Percentiles rank a stretch among this genome's conserved stretches.
These are phyloP conservation scores for Drosophila borborema DNA, from an alignment of 2,888 invertebrate genomes.

Conservation along the genomic window DNA sequence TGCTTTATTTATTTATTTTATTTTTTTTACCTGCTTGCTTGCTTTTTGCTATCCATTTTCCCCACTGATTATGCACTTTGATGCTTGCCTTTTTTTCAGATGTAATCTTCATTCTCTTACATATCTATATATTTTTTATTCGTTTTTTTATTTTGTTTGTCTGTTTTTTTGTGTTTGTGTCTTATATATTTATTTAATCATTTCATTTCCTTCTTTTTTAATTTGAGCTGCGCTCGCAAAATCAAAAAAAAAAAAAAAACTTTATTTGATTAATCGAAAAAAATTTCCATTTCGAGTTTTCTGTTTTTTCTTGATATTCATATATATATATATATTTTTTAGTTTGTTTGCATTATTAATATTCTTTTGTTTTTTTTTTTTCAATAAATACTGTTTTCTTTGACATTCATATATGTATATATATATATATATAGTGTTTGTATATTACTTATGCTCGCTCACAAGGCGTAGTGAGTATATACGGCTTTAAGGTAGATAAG, in stretches of 20 bases:
- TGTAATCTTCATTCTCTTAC: background rate
- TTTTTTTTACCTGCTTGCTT: background rate
- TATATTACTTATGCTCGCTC: background rate
- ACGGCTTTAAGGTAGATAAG: background rate
- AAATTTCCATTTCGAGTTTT: background rate
- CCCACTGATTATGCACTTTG: conserved; percentile 2
- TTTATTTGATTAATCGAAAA: conserved; percentile 8
- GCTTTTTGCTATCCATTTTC: background rate
- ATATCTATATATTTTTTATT: background rate
- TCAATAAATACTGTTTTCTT: conserved; percentile 14
- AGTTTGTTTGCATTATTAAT: background rate
- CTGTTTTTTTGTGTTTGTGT: background rate
- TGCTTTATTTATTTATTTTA: background rate
- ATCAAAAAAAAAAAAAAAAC: background rate
- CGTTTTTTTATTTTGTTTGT: too few species aligned
- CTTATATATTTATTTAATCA: background rate
- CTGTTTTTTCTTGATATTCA: background rate
- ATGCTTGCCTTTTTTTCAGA: background rate
- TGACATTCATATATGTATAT: conserved; percentile 11
- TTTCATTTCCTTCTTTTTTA: background rate
- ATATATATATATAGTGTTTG: too few species aligned
- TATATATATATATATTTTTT: background rate
- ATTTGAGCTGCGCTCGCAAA: conserved; percentile 37
- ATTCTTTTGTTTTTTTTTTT: too few species aligned
- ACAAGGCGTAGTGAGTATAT: background rate